These are phyloP conservation scores for Balaenoptera acutorostrata DNA, from an alignment of 2,113 vertebrate genomes.

Conservation along the genomic window DNA sequence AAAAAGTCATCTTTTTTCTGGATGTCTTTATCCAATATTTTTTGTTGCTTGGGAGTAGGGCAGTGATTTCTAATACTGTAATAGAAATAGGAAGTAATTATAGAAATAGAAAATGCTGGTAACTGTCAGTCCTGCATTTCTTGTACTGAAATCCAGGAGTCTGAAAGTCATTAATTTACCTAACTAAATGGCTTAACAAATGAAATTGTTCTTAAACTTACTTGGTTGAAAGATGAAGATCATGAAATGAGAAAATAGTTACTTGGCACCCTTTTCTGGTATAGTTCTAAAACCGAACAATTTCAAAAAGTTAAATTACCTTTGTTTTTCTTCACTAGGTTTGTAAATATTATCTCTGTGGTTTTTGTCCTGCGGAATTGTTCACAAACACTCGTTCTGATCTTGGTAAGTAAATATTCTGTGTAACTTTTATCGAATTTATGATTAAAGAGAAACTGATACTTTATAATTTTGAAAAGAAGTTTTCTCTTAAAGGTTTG, in stretches of 20 bases:
- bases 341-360: slow-evolving; percentile 98
- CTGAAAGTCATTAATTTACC: neutral
- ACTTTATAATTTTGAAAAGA: slow-evolving; percentile 1
- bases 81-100: too few relatives aligned
- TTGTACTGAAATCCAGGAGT: neutral
- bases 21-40: neutral
- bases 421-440: neutral
- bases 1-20: neutral
- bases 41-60: neutral
- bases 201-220: neutral
- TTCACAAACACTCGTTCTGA: slow-evolving; percentile 99
- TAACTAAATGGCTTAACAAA: neutral
- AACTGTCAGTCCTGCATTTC: neutral
- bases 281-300: slow-evolving; percentile 10
- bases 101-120: neutral
- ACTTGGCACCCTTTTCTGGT: neutral
- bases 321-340: slow-evolving; percentile 82
- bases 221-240: neutral
- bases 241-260: slow-evolving; percentile 28
- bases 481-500: neutral
- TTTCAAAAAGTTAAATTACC: slow-evolving; percentile 33
- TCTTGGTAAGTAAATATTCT: slow-evolving; percentile 87
- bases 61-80: neutral
- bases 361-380: slow-evolving; percentile 97
- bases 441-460: neutral